Evolutionary conservation across 2,888 invertebrate species (phyloP).

Genomic region (Lasioglossum villosulum): DNA sequence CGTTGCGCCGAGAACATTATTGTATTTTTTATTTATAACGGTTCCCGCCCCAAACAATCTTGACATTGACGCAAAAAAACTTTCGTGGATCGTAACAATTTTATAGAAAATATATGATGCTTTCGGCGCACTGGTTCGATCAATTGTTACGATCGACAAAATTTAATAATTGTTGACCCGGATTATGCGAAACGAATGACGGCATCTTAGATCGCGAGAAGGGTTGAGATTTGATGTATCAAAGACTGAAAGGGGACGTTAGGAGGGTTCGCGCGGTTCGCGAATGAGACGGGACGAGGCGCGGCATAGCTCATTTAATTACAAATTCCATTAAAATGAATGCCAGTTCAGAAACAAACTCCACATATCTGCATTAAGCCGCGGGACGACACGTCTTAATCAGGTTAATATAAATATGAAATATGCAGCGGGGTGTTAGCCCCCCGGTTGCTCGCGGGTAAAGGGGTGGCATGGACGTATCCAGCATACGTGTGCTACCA

Average conservation of each 20-base stretch:
- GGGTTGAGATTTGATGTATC: not conserved
- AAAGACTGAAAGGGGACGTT: constrained; percentile 37
- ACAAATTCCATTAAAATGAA: constrained; percentile 85
- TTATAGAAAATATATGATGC: too few relatives aligned
- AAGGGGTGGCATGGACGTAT: constrained; percentile 80
- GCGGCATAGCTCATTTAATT: constrained; percentile 83
- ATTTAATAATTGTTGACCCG: too few relatives aligned
- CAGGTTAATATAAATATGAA: constrained; percentile 85
- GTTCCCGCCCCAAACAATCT: too few relatives aligned
- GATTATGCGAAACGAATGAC: not conserved
- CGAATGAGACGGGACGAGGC: constrained; percentile 70
- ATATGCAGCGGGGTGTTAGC: constrained; percentile 82
- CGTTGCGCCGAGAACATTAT: too few relatives aligned
- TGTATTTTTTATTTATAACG: too few relatives aligned
- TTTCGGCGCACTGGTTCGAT: too few relatives aligned
- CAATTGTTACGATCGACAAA: too few relatives aligned
- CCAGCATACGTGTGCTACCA: constrained; percentile 80
- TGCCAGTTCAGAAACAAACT: constrained; percentile 84
- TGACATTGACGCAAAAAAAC: too few relatives aligned
- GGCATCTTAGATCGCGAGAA: too few relatives aligned
- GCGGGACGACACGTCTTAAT: constrained; percentile 83
- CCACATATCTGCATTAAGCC: constrained; percentile 84
- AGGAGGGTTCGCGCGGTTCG: constrained; percentile 8
- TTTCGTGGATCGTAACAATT: too few relatives aligned
- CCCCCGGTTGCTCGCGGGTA: constrained; percentile 74